A percentile compares a stretch with the other conserved stretches of the same genome.
phyloP scores from a whole-genome alignment of 2,888 invertebrate species.

The Chirona hameri region DNA sequence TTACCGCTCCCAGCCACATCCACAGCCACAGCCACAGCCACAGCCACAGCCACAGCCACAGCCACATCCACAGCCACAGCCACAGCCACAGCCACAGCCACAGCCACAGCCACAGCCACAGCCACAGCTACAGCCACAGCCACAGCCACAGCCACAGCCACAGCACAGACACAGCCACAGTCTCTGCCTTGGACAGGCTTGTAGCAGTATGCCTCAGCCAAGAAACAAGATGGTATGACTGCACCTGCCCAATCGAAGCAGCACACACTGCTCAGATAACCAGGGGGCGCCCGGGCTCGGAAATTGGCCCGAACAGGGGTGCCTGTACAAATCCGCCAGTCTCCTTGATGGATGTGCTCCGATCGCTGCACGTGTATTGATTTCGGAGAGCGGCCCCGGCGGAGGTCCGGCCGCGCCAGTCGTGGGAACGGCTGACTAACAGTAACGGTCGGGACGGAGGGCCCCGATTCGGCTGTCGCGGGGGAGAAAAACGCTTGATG shows the following conservation, averaged over 20 bases:
- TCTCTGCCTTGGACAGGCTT: too few relatives aligned
- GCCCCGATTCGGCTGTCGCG: neutral
- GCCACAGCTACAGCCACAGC: neutral
- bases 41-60: too few relatives aligned
- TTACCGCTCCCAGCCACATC: too few relatives aligned
- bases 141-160: conserved; percentile 9
- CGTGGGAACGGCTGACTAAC: neutral
- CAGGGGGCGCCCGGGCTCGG: too few relatives aligned
- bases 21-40: neutral
- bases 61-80: too few relatives aligned
- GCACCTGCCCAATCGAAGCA: too few relatives aligned
- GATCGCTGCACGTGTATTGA: neutral
- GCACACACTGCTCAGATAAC: too few relatives aligned
- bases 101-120: neutral
- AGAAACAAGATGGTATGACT: too few relatives aligned
- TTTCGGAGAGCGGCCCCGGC: neutral
- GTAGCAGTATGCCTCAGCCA: too few relatives aligned
- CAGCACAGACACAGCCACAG: too few relatives aligned
- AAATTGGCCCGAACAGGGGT: too few relatives aligned
- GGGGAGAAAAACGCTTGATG: neutral
- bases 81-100: too few relatives aligned
- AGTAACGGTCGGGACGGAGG: neutral
- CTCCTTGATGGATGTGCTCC: neutral
- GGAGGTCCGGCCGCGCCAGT: neutral
- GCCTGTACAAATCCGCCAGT: neutral